Evolutionary conservation across 2,888 invertebrate species (phyloP).

Genomic region (Meiosimyza platycephala): DNA sequence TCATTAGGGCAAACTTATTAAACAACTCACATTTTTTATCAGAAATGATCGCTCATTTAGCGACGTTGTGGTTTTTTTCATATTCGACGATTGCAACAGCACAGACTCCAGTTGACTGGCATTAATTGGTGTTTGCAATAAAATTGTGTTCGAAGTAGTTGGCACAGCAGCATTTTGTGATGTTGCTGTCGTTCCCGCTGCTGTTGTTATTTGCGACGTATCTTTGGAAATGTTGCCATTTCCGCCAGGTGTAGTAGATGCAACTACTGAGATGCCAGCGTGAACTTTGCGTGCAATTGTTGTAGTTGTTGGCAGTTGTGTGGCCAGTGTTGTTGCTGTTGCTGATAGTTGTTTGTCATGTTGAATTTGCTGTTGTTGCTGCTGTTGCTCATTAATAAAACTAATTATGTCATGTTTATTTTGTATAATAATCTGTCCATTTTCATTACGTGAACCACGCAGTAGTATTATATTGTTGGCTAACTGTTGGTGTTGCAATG

Average conservation of each 20-base stretch:
- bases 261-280: constrained; percentile 39
- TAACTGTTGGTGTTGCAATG: constrained; percentile 50
- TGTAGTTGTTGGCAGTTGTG: constrained; percentile 62
- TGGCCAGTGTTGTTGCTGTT: constrained; percentile 58
- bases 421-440: constrained; percentile 67
- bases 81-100: constrained; percentile 53
- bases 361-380: constrained; percentile 53
- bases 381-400: constrained; percentile 63
- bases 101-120: constrained; percentile 65
- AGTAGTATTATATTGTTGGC: constrained; percentile 65
- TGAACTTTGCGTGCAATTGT: constrained; percentile 60
- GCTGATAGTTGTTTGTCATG: constrained; percentile 49
- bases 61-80: constrained; percentile 49
- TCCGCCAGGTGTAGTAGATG: constrained; percentile 25
- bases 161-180: constrained; percentile 40
- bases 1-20: background rate
- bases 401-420: constrained; percentile 67
- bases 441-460: constrained; percentile 67
- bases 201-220: background rate
- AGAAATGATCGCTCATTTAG: constrained; percentile 57
- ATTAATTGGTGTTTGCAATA: constrained; percentile 66
- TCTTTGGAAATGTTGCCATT: constrained; percentile 28
- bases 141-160: constrained; percentile 58
- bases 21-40: constrained; percentile 57
- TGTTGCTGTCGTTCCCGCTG: constrained; percentile 25